Evolutionary conservation across 2,797 vertebrate genomes (phyloP).

Genomic region (Tapirus indicus): DNA sequence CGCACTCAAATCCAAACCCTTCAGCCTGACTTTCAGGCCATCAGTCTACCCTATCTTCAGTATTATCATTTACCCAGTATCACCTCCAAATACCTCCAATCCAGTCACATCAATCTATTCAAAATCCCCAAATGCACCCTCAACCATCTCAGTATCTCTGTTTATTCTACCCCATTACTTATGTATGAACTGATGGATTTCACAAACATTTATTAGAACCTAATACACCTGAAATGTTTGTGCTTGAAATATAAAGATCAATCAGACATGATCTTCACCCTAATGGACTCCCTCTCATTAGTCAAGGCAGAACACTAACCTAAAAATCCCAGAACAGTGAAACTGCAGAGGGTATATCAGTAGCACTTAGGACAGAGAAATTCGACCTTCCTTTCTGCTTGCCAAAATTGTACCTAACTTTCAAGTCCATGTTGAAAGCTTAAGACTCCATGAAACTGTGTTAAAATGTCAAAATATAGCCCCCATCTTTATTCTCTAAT

Average conservation of each 20-base stretch:
- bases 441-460: neutral
- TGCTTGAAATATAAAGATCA: neutral
- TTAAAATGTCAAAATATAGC: neutral
- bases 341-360: neutral
- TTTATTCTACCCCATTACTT: neutral
- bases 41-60: neutral
- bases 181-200: neutral
- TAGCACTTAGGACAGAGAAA: neutral
- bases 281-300: neutral
- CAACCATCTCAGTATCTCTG: neutral
- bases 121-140: neutral
- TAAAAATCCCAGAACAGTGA: neutral
- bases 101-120: neutral
- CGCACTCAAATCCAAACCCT: neutral
- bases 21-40: neutral
- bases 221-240: neutral
- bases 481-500: neutral
- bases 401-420: neutral
- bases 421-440: neutral
- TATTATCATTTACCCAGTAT: accelerated
- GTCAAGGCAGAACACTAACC: neutral
- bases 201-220: neutral
- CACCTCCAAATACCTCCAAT: neutral
- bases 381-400: neutral
- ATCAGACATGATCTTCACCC: neutral